Evolutionary conservation across 1,140 invertebrate species (phyloP), one percentile per base, ranked within the genome.

Genomic region (Helicoverpa armigera): DNA sequence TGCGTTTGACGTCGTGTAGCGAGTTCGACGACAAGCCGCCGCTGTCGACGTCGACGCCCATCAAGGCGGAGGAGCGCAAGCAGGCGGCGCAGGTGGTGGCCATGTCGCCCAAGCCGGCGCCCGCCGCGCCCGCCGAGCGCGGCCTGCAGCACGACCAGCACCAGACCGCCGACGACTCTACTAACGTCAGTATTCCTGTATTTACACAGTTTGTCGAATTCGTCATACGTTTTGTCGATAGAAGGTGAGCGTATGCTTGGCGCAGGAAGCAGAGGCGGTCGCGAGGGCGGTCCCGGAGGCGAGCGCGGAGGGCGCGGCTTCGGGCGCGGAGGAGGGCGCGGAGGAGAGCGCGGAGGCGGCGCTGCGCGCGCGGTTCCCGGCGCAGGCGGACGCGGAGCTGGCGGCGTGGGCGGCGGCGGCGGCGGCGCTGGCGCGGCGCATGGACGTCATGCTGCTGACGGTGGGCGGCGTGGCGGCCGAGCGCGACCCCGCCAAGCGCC

Each of bases 361-460:
- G 60, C 31, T 48, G 67, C 82, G 73, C 53, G 69, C 48, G 82
- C 77, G 80, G 77, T 95, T 95, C 79, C 92, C 92, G 60, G 91
- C 91, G 11, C 92, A 88, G 31, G 88, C 94, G 54, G 95, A 95
- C 83, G 91, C 89, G 82, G 95, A 94, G 85, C 93, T 96, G 81
- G 86, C 92, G 56, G 94, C 95, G 82, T 97, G 96, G 82, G 96
- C 96, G 87, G 95, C 95, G 35, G 94, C 94, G 79, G 96, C 96
- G 35, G 94, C 95, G 78, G 95, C 96, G 81, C 97, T 97, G 96
- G 94, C 97, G 77, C 94, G 96, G 11, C 95, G 96, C 83, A 96
- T 97, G 95, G 96, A 97, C 83, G 93, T 96, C 48, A 96, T 97
- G 95, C 91, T 97, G 82, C 94, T 96, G 85, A 97, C 97, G 16